phyloP scores from a whole-genome alignment of 2,113 vertebrate species.

The Nothocercus julius region DNA sequence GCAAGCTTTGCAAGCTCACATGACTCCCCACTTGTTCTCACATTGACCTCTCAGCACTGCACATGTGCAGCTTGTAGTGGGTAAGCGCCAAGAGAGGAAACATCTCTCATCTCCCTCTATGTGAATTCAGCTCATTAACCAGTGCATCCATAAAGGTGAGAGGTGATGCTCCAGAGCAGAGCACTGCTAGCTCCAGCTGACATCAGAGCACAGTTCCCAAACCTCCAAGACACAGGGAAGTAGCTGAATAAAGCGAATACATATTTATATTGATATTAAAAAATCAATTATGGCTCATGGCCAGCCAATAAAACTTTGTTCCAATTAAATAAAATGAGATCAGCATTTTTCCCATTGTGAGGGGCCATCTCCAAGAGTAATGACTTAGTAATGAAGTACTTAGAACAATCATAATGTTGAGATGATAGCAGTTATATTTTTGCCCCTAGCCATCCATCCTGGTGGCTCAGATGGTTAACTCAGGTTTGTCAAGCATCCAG shows the following conservation, averaged over 20 bases:
- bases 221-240: background rate
- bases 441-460: background rate
- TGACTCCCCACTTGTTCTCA: background rate
- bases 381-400: background rate
- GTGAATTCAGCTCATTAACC: background rate
- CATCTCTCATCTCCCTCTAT: background rate
- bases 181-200: rapidly evolving
- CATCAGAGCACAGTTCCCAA: background rate
- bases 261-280: background rate
- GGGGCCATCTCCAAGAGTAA: background rate
- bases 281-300: background rate
- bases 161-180: background rate
- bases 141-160: background rate
- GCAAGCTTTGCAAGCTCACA: background rate
- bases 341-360: background rate
- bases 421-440: background rate
- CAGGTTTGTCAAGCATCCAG: background rate
- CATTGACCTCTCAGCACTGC: background rate
- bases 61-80: background rate
- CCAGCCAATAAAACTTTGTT: background rate
- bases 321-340: slow-evolving; percentile 14
- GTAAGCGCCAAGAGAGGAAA: background rate
- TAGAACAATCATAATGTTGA: background rate
- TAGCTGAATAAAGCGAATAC: background rate
- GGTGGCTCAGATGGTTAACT: slow-evolving; percentile 19